Conservation (phyloP, 2,888 invertebrate genomes). For the Hylaea fasciaria region DNA sequence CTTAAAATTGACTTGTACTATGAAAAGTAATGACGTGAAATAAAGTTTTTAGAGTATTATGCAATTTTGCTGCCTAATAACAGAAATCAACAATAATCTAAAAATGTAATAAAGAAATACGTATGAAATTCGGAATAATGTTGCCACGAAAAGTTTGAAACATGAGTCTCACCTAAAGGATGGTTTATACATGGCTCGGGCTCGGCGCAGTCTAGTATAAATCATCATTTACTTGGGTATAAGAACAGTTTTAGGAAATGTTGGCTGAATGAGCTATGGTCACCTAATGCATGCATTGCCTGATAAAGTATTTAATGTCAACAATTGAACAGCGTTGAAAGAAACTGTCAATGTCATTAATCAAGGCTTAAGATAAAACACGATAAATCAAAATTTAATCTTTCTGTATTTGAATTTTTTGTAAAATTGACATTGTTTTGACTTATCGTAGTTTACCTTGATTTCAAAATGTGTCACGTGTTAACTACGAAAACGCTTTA, state of each 20-base stretch:
- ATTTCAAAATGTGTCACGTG: too few species aligned
- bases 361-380: not conserved
- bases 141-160: too few species aligned
- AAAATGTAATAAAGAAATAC: too few species aligned
- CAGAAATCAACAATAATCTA: too few species aligned
- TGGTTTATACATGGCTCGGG: too few species aligned
- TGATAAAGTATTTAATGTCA: not conserved
- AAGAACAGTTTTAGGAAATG: too few species aligned
- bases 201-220: too few species aligned
- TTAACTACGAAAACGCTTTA: not conserved
- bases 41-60: not conserved
- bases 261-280: not conserved
- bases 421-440: not conserved
- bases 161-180: too few species aligned
- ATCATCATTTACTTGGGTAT: too few species aligned
- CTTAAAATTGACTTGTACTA: too few species aligned
- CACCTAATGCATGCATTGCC: not conserved
- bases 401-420: not conserved
- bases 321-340: not conserved
- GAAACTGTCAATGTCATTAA: too few species aligned
- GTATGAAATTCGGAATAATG: too few species aligned
- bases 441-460: not conserved
- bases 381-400: not conserved
- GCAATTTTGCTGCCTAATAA: not conserved
- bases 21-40: not conserved